Evolutionary conservation across 2,113 vertebrate genomes (phyloP).

Genomic region (Coptodon rendalli): DNA sequence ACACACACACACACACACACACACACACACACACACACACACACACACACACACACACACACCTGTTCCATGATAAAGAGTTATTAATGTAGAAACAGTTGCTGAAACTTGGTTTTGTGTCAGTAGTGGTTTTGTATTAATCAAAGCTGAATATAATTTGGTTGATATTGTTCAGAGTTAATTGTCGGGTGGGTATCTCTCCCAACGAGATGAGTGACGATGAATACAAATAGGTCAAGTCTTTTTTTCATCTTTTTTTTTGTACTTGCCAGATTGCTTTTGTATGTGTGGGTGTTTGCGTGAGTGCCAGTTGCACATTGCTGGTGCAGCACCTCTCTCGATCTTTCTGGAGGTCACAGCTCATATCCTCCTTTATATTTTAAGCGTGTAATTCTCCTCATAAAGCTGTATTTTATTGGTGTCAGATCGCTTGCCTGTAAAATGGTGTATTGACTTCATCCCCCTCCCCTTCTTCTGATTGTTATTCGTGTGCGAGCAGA

Average conservation of each 20-base stretch:
- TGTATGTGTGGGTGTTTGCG: neutral
- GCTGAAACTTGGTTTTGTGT: slow-evolving; percentile 13
- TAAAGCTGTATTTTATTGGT: slow-evolving; percentile 59
- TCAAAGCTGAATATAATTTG: neutral
- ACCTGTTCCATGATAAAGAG: neutral
- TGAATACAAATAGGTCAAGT: slow-evolving; percentile 20
- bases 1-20: rapidly evolving
- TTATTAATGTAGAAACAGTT: neutral
- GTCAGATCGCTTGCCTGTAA: slow-evolving; percentile 55
- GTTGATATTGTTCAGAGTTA: slow-evolving; percentile 11
- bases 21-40: rapidly evolving
- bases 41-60: too few species aligned
- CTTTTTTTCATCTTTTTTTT: neutral
- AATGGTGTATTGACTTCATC: slow-evolving; percentile 53
- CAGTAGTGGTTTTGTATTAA: slow-evolving; percentile 1
- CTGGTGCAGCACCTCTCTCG: neutral
- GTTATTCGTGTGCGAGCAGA: slow-evolving; percentile 22
- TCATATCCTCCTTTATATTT: slow-evolving; percentile 53
- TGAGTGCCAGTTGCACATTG: neutral
- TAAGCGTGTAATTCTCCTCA: slow-evolving; percentile 35
- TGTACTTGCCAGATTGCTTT: neutral
- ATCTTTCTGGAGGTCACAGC: slow-evolving; percentile 30
- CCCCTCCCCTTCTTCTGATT: slow-evolving; percentile 34
- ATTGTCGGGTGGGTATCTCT: neutral
- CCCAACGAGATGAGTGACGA: neutral